Base-by-base conservation (phyloP, 1,140 invertebrate species). In the Caenorhabditis remanei region DNA sequence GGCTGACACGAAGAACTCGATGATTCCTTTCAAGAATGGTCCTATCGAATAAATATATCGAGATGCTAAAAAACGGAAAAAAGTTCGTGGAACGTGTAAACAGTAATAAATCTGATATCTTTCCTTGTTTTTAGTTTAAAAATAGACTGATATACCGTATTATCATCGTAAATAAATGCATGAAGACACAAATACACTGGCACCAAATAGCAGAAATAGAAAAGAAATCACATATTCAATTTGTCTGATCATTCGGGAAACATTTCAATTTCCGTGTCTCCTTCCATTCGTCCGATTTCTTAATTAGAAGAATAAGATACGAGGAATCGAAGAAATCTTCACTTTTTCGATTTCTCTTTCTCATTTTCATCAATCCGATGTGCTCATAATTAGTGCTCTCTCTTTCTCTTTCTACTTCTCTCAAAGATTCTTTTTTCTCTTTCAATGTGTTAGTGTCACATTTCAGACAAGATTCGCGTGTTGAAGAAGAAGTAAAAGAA, bases 371-470 rank as follows among this genome's bases (percentile, higher is more conserved):
- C 19, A 79, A 79, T 79, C 71, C 46, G 71, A 14, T 79, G 71
- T 50, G 71, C 71, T 79, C 71, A 79, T 79, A 79, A 79, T 79
- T 79, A 79, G 46, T 79, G 71, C 71, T 53, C 46, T 79, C 46
- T 19, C 14, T 50, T 5, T 21, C 11, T 79, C 5, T 79, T 14
- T 50, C n/a, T 50, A 24, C 24, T 4, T 50, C n/a, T 79, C 19
- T 71, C 24, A 43, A 32, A 63, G 65, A n/a, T 53, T 79, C 46
- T 48, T 71, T 71, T 71, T 71, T 71, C 41, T n/a, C 41, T 32
- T 79, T 79, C 71, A 79, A 79, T 50, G 71, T 79, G 71, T 79
- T 79, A 79, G 71, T 79, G 71, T 79, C 71, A 79, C 71, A 79
- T 79, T 79, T 79, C 71, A 79, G 71, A 14, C 71, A 79, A 40